Evolutionary conservation across 2,888 invertebrate genomes (phyloP).

Genomic region (Melieria picta): DNA sequence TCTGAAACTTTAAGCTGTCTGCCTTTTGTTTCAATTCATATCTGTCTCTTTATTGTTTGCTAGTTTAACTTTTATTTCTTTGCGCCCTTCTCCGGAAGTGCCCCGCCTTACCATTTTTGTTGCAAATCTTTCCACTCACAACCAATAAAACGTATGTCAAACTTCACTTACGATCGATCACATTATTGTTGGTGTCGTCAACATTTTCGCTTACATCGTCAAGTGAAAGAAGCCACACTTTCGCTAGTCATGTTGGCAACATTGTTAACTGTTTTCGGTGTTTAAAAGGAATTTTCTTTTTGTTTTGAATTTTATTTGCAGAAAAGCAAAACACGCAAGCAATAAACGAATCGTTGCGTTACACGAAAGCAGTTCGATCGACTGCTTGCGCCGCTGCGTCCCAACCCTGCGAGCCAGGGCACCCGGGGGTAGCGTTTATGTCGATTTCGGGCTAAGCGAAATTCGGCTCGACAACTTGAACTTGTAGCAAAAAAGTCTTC

Average conservation of each 20-base stretch:
- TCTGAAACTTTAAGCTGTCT: not conserved
- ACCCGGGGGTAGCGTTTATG: too few relatives aligned
- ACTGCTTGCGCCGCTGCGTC: too few relatives aligned
- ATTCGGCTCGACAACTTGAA: too few relatives aligned
- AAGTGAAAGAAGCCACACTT: conserved; percentile 1
- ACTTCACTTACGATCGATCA: conserved; percentile 20
- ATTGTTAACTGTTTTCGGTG: conserved; percentile 17
- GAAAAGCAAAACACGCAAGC: conserved; percentile 39
- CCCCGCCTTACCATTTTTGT: not conserved
- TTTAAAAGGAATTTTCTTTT: conserved; percentile 42
- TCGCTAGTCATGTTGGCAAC: conserved; percentile 14
- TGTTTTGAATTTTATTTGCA: conserved; percentile 48
- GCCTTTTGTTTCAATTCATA: not conserved
- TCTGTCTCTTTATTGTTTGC: not conserved
- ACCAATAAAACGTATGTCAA: not conserved
- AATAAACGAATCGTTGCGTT: conserved; percentile 17
- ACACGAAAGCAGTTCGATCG: conserved; percentile 7
- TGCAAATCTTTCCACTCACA: not conserved
- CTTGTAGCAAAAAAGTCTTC: too few relatives aligned
- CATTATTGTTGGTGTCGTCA: not conserved
- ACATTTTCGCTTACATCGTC: conserved; percentile 1
- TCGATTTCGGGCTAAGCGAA: too few relatives aligned
- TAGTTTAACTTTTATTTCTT: not conserved
- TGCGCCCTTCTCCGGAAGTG: not conserved
- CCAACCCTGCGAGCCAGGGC: too few relatives aligned